These are phyloP conservation scores for Myanophis thanlyinensis DNA, from an alignment of 2,113 vertebrate genomes.

Conservation along the genomic window DNA sequence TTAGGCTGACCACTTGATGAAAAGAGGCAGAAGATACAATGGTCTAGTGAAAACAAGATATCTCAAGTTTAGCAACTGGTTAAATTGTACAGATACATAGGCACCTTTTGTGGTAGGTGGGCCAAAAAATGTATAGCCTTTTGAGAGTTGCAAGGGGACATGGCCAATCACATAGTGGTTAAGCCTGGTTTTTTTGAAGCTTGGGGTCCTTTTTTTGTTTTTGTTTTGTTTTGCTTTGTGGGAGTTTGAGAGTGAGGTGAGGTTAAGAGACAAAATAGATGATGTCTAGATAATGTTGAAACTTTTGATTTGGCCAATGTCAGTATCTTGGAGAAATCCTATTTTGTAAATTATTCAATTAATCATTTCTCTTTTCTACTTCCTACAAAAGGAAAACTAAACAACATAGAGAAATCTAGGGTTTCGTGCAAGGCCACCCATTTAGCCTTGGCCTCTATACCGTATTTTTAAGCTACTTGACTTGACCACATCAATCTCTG, in stretches of 20 bases:
- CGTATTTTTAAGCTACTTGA: not conserved
- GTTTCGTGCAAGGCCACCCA: conserved; percentile 12
- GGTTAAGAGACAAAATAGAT: not conserved
- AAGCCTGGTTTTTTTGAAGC: not conserved
- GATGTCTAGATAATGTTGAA: not conserved
- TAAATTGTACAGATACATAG: not conserved
- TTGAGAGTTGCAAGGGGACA: not conserved
- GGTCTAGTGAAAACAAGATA: not conserved
- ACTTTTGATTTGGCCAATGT: not conserved
- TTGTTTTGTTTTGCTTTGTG: not conserved
- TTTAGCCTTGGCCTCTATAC: not conserved
- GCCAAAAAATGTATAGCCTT: not conserved
- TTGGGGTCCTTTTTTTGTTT: not conserved
- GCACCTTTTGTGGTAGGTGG: not conserved
- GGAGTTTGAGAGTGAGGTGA: not conserved
- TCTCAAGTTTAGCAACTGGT: not conserved
- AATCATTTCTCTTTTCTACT: not conserved
- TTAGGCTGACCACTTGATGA: not conserved
- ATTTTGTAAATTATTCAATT: not conserved
- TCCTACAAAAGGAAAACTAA: not conserved
- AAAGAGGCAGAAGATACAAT: not conserved
- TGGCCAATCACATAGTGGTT: not conserved
- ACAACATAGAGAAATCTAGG: not conserved
- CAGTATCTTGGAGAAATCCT: not conserved
- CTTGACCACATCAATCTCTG: conserved; percentile 16